Percentiles rank a stretch among this genome's conserved stretches.
phyloP scores from a whole-genome alignment of 2,113 vertebrate genomes.

The Lichenostomus cassidix region DNA sequence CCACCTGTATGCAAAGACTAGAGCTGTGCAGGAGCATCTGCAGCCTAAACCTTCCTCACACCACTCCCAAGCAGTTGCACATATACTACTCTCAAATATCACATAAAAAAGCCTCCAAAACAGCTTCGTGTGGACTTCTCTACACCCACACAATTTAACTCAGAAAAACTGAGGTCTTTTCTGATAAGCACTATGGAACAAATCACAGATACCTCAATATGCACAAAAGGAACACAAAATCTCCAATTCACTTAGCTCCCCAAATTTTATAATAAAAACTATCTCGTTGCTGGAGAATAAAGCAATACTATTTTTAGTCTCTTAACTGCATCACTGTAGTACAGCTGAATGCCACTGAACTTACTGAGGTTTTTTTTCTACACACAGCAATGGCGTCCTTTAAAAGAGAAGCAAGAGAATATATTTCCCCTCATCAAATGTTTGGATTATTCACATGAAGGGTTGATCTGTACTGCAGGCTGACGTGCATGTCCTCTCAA shows the following conservation, averaged over 20 bases:
- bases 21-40: not conserved
- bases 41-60: not conserved
- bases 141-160: not conserved
- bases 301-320: not conserved
- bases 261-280: not conserved
- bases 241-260: not conserved
- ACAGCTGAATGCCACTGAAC: not conserved
- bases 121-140: not conserved
- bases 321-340: not conserved
- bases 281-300: not conserved
- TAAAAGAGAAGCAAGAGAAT: not conserved
- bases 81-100: accelerated
- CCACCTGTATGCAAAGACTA: not conserved
- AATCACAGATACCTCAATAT: not conserved
- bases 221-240: not conserved
- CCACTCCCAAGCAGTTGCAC: not conserved
- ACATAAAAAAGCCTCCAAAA: not conserved
- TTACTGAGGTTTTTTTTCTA: not conserved
- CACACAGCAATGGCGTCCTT: not conserved
- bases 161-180: not conserved
- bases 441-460: not conserved
- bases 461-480: not conserved
- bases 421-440: not conserved
- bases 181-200: not conserved
- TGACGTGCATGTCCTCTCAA: accelerated